Conservation (phyloP, 2,888 invertebrate species). For the Pantelozetes paolii region DNA sequence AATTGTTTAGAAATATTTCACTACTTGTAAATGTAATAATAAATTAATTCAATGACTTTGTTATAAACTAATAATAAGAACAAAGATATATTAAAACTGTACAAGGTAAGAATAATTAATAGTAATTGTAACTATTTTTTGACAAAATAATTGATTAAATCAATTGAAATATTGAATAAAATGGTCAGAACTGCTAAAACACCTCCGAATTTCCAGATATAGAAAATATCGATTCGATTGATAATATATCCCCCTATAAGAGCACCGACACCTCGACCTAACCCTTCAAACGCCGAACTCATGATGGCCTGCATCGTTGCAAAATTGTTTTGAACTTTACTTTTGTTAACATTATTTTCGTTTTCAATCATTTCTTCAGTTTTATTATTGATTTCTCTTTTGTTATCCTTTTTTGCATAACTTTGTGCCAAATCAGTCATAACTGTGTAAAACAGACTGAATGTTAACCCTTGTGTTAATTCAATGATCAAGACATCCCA, state of each 20-base stretch:
- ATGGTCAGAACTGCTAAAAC: slow-evolving; percentile 3
- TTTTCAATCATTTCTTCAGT: no score
- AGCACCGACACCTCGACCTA: slow-evolving; percentile 56
- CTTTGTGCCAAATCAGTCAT: slow-evolving; percentile 45
- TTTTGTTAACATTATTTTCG: no score
- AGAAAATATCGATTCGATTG: background rate
- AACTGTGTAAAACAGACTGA: slow-evolving; percentile 71
- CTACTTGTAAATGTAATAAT: no score
- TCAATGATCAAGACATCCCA: slow-evolving; percentile 69
- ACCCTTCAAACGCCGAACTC: slow-evolving; percentile 79
- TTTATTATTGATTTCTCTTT: no score
- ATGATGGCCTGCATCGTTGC: slow-evolving; percentile 82
- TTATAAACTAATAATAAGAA: no score
- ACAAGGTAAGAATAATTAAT: no score
- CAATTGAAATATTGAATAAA: slow-evolving; percentile 27
- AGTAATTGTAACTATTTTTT: background rate
- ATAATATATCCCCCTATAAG: slow-evolving; percentile 40
- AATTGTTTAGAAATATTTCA: no score
- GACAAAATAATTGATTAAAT: slow-evolving; percentile 22
- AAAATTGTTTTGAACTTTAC: background rate
- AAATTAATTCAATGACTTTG: no score
- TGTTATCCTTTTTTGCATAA: slow-evolving; percentile 37
- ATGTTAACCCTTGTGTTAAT: slow-evolving; percentile 77
- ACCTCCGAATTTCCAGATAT: slow-evolving; percentile 39
- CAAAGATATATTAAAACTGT: no score